These are phyloP conservation scores for Nyctibius grandis DNA, from an alignment of 2,797 vertebrate genomes.

Conservation along the genomic window DNA sequence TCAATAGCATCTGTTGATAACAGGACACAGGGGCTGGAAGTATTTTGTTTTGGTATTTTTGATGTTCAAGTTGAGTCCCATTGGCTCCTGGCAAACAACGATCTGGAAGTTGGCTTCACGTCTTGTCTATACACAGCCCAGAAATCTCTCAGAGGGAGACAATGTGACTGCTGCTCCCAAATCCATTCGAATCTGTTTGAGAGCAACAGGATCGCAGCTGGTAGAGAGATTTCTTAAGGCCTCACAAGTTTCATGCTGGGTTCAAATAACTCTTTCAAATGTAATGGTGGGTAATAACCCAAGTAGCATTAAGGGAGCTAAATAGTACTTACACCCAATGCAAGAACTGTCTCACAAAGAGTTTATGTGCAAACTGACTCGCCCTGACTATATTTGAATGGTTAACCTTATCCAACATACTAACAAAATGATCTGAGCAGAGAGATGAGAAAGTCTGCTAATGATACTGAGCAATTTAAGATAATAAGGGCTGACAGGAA, in stretches of 20 bases:
- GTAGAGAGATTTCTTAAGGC: background rate
- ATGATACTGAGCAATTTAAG: accelerated
- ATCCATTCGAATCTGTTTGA: background rate
- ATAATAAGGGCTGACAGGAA: background rate
- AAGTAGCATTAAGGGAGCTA: background rate
- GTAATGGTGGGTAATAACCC: background rate
- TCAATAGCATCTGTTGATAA: conserved; percentile 13
- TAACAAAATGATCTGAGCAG: background rate
- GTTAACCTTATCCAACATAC: background rate
- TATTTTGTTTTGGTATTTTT: background rate
- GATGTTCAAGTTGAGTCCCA: background rate
- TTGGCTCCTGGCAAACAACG: background rate
- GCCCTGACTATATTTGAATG: background rate
- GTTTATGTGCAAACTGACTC: background rate
- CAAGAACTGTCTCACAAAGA: background rate
- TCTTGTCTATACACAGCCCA: background rate
- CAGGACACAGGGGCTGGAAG: background rate
- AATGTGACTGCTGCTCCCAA: background rate
- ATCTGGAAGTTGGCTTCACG: background rate
- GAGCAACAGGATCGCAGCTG: background rate
- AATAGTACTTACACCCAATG: background rate
- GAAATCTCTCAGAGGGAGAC: background rate
- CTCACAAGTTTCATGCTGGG: background rate
- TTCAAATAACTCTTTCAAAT: background rate
- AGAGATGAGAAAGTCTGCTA: background rate